A percentile compares a stretch with the other conserved stretches of the same genome.
Evolutionary conservation across 2,888 invertebrate genomes (phyloP).

Genomic region (Shargacucullia verbasci): DNA sequence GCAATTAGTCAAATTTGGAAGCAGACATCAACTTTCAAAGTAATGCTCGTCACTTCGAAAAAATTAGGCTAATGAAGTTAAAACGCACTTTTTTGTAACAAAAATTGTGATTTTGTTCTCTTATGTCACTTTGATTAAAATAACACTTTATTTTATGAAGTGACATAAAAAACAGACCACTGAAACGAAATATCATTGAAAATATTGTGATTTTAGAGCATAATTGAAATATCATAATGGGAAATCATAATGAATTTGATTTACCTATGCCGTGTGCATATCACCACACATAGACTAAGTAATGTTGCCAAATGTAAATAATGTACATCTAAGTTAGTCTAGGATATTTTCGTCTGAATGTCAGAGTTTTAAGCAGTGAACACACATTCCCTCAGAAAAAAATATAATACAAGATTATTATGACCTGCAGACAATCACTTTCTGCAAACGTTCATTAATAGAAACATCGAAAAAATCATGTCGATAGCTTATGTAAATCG

Average conservation of each 20-base stretch:
- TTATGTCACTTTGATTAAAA: conserved; percentile 34
- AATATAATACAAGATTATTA: conserved; percentile 9
- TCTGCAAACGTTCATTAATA: conserved; percentile 9
- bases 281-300: conserved; percentile 85
- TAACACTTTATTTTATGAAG: conserved; percentile 11
- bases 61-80: conserved; percentile 23
- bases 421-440: conserved; percentile 3
- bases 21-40: conserved; percentile 20
- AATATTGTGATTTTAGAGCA: conserved; percentile 80
- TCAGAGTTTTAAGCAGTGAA: conserved; percentile 74
- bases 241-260: conserved; percentile 71
- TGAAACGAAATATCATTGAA: conserved; percentile 74
- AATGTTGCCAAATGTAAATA: conserved; percentile 88
- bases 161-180: conserved; percentile 46
- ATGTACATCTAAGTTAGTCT: conserved; percentile 53
- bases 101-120: conserved; percentile 49
- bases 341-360: conserved; percentile 71
- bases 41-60: conserved; percentile 14
- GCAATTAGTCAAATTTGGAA: conserved; percentile 18
- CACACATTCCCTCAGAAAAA: conserved; percentile 56
- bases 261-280: conserved; percentile 83
- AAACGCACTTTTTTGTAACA: conserved; percentile 51
- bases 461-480: conserved; percentile 1
- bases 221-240: conserved; percentile 77
- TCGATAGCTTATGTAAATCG: conserved; percentile 41